These are phyloP conservation scores for Microplitis mediator DNA, from an alignment of 1,140 invertebrate genomes.

Conservation along the genomic window DNA sequence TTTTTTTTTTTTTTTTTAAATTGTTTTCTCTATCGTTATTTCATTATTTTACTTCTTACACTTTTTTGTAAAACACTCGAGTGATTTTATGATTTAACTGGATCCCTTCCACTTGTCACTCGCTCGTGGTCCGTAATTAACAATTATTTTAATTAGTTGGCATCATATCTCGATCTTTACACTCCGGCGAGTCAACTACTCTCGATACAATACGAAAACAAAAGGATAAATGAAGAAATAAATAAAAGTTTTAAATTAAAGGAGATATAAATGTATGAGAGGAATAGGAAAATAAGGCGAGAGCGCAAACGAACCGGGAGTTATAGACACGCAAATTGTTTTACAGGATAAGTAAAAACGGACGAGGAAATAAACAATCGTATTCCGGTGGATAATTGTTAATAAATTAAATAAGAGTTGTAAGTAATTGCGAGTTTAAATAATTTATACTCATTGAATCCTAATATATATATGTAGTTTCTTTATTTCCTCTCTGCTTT, in stretches of 20 bases:
- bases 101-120: constrained; percentile 40
- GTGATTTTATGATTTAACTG: not conserved
- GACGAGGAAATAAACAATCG: not conserved
- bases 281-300: not conserved
- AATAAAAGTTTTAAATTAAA: not conserved
- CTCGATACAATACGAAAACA: constrained; percentile 10
- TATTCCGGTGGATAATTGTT: not conserved
- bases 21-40: constrained; percentile 9
- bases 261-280: too few relatives aligned
- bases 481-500: not conserved
- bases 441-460: not conserved
- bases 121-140: constrained; percentile 42
- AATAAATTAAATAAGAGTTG: not conserved
- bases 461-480: too few relatives aligned
- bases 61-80: too few relatives aligned
- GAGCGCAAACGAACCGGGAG: constrained; percentile 8
- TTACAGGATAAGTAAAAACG: not conserved
- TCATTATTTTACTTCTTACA: not conserved
- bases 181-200: constrained; percentile 19
- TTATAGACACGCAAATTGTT: constrained; percentile 21
- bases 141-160: constrained; percentile 46
- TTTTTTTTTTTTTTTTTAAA: not conserved
- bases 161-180: constrained; percentile 45
- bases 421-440: not conserved
- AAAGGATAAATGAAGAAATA: constrained; percentile 7